Evolutionary conservation across 2,888 invertebrate species (phyloP).

Genomic region (Amblyjoppa fuscipennis): DNA sequence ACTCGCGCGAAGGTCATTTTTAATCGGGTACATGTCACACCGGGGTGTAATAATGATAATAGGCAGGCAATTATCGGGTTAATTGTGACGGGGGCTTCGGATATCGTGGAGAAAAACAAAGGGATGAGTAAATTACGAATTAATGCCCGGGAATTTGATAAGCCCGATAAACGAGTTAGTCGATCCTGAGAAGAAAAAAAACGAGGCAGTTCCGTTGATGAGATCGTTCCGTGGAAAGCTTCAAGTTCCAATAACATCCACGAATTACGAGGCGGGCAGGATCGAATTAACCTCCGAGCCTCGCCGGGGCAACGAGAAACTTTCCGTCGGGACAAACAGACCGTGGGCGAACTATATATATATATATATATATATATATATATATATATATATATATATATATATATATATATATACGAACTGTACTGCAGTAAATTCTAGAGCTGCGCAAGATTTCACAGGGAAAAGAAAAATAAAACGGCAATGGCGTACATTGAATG

Average conservation of each 20-base stretch:
- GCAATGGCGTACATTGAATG: constrained; percentile 4
- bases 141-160: constrained; percentile 1
- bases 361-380: too few relatives aligned
- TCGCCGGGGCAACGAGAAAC: constrained; percentile 22
- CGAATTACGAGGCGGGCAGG: constrained; percentile 14
- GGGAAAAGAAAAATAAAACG: neutral
- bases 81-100: neutral
- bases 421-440: constrained; percentile 11
- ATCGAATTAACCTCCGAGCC: neutral
- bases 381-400: constrained; percentile 3
- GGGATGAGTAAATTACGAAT: neutral
- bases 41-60: constrained; percentile 2
- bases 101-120: neutral
- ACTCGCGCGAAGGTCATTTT: constrained; percentile 12
- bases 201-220: neutral
- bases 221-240: constrained; percentile 40
- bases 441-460: neutral
- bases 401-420: neutral
- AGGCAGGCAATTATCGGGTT: constrained; percentile 10
- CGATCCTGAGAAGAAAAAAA: neutral
- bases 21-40: neutral
- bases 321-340: constrained; percentile 31
- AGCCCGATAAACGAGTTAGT: constrained; percentile 15
- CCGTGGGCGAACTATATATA: constrained; percentile 38
- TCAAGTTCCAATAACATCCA: constrained; percentile 11